Evolutionary conservation across 1,140 invertebrate genomes (phyloP).

Genomic region (Chelonus insularis): DNA sequence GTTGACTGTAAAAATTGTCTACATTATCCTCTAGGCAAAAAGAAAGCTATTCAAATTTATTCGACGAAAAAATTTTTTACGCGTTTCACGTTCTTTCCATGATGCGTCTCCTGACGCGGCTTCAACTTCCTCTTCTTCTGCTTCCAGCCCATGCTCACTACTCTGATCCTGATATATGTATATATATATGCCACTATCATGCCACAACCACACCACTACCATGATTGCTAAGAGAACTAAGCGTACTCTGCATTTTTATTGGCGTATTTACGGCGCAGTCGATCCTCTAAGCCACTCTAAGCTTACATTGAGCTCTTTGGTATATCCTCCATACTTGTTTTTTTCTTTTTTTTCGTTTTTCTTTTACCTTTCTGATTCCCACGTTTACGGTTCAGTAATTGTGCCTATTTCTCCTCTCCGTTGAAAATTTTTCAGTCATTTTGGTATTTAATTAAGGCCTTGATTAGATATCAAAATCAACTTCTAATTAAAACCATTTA

Average conservation of each 20-base stretch:
- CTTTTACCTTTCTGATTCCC: neutral
- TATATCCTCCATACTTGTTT: no score
- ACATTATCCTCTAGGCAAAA: constrained; percentile 2
- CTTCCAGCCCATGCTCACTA: neutral
- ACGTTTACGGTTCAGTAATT: no score
- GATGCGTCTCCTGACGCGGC: neutral
- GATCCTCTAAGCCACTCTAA: neutral
- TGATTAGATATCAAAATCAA: no score
- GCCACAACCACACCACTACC: neutral
- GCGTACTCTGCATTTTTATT: constrained; percentile 14
- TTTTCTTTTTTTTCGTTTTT: neutral
- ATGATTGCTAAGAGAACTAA: constrained; percentile 4
- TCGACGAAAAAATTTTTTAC: constrained; percentile 6
- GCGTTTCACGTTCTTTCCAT: neutral
- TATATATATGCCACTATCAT: constrained; percentile 1
- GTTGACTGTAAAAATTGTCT: neutral
- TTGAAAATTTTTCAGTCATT: no score
- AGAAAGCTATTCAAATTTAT: constrained; percentile 10
- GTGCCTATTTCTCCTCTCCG: no score
- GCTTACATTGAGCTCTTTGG: neutral
- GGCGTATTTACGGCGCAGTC: constrained; percentile 11
- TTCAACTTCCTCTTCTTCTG: neutral
- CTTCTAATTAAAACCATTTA: no score
- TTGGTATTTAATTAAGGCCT: no score
- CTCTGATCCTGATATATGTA: neutral